These are phyloP conservation scores for Leptopilina myrica DNA, from an alignment of 2,888 invertebrate species.

Conservation along the genomic window DNA sequence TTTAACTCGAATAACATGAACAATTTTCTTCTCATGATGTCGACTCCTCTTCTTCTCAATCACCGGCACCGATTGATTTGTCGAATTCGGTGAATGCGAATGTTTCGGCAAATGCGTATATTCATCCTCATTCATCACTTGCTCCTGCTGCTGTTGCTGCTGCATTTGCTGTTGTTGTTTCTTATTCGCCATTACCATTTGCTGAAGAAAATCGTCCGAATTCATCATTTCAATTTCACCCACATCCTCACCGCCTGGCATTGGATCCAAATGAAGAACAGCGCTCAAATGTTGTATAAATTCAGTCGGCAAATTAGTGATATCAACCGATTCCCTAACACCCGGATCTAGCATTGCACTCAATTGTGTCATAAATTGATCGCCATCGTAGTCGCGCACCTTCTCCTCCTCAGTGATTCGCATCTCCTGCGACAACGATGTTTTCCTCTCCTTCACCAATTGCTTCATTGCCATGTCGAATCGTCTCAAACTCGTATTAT, in stretches of 20 bases:
- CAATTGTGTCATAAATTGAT: slow-evolving; percentile 73
- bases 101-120: slow-evolving; percentile 26
- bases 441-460: slow-evolving; percentile 69
- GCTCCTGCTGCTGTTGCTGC: not conserved
- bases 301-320: slow-evolving; percentile 80
- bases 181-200: slow-evolving; percentile 7
- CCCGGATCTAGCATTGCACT: slow-evolving; percentile 80
- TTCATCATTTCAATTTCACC: slow-evolving; percentile 3
- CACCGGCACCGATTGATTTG: not conserved
- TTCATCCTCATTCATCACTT: not conserved
- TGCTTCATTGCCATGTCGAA: slow-evolving; percentile 74
- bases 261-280: slow-evolving; percentile 76
- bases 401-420: slow-evolving; percentile 71
- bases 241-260: slow-evolving; percentile 49
- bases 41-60: slow-evolving; percentile 3
- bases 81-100: not conserved
- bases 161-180: not conserved
- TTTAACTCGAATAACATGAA: slow-evolving; percentile 16
- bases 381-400: slow-evolving; percentile 67
- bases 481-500: slow-evolving; percentile 71
- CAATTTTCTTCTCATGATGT: slow-evolving; percentile 35
- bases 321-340: slow-evolving; percentile 77
- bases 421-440: slow-evolving; percentile 67
- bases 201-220: not conserved
- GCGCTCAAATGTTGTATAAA: slow-evolving; percentile 81